Percentiles rank a stretch among this genome's conserved stretches.
phyloP scores from a whole-genome alignment of 2,888 invertebrate genomes.

The Uropetala carovei region DNA sequence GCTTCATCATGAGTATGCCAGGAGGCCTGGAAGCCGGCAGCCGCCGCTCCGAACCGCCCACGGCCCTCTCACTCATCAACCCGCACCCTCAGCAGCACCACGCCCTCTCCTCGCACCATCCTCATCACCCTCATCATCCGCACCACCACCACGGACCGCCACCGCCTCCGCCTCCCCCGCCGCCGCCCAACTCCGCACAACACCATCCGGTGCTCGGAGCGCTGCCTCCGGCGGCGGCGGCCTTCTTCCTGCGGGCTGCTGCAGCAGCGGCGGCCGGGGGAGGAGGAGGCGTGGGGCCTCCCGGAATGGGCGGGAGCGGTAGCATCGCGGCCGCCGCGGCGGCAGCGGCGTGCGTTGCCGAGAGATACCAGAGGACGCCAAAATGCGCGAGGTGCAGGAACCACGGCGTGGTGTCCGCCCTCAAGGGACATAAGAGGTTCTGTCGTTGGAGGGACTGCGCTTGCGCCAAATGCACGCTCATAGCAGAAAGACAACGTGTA shows the following conservation, averaged over 20 bases:
- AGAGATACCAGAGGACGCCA: slow-evolving; percentile 96
- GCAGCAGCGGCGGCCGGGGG: slow-evolving; percentile 49
- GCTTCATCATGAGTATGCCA: slow-evolving; percentile 85
- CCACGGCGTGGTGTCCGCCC: slow-evolving; percentile 97
- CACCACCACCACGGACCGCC: slow-evolving; percentile 49
- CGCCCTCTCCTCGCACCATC: slow-evolving; percentile 70
- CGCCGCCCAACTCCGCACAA: slow-evolving; percentile 76
- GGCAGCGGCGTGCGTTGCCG: slow-evolving; percentile 78
- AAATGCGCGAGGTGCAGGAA: slow-evolving; percentile 98
- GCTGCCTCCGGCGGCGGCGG: slow-evolving; percentile 82
- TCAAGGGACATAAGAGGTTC: slow-evolving; percentile 97
- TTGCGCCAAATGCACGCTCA: slow-evolving; percentile 98
- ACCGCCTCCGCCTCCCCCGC: slow-evolving; percentile 49
- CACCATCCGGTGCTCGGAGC: slow-evolving; percentile 87
- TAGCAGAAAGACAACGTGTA: slow-evolving; percentile 97
- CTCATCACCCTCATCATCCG: slow-evolving; percentile 44
- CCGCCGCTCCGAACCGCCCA: slow-evolving; percentile 69
- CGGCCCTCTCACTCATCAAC: slow-evolving; percentile 68
- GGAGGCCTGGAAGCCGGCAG: slow-evolving; percentile 83
- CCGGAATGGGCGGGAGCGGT: slow-evolving; percentile 22
- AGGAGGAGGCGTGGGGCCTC: slow-evolving; percentile 50
- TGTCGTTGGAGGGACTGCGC: slow-evolving; percentile 98
- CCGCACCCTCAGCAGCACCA: slow-evolving; percentile 68
- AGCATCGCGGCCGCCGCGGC: slow-evolving; percentile 69
- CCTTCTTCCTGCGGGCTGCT: slow-evolving; percentile 50